These are phyloP conservation scores for Tipula vernalis DNA, from an alignment of 2,888 invertebrate genomes.

Conservation along the genomic window DNA sequence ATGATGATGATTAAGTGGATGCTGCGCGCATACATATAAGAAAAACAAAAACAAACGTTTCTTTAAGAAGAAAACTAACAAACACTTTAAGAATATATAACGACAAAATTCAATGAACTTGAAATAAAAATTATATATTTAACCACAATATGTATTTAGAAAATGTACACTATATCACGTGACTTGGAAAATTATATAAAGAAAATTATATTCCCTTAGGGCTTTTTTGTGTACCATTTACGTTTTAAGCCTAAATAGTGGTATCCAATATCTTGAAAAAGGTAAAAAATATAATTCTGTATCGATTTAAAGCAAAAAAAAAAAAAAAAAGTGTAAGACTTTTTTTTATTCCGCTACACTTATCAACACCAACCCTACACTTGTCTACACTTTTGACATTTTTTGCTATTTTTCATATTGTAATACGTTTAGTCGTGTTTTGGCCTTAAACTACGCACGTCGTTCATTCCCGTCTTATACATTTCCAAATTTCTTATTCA, in stretches of 20 bases:
- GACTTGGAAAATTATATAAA: neutral
- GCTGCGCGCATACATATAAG: neutral
- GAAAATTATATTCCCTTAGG: neutral
- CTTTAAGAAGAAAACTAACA: neutral
- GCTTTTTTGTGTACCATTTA: neutral
- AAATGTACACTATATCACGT: neutral
- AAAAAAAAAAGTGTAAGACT: neutral
- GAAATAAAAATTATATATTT: neutral
- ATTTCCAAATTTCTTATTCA: neutral
- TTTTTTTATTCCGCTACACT: neutral
- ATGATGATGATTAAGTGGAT: neutral
- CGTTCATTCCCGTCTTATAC: neutral
- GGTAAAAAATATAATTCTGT: neutral
- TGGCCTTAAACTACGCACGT: neutral
- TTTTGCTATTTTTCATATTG: neutral
- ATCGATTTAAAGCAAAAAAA: neutral
- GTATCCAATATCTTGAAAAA: too few relatives aligned
- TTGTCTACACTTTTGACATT: neutral
- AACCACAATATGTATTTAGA: neutral
- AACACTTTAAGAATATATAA: neutral
- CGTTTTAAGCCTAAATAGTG: neutral
- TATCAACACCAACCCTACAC: neutral
- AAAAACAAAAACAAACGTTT: neutral
- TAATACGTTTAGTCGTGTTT: neutral
- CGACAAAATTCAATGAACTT: constrained; percentile 4